Base-by-base conservation (phyloP, 2,113 vertebrate genomes). In the Forbesichthys agassizii region DNA sequence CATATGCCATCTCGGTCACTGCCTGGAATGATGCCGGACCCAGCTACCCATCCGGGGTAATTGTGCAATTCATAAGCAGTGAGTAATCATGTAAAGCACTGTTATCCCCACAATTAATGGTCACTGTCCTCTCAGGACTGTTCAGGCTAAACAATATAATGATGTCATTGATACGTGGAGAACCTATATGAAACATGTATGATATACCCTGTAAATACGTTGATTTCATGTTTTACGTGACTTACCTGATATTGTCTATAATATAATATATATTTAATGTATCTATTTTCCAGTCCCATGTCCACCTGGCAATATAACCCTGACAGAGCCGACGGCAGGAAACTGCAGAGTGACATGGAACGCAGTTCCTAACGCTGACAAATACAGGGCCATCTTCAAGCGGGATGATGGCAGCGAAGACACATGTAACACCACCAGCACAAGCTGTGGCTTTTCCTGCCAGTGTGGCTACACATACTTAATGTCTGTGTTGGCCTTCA, bases 391-490 rank as follows among this genome's bases (percentile, higher is more conserved):
- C 62, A 94, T 94, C 78, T 92, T 98, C 76, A 95, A 95, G 83
- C 93, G 90, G 1, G 90, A 91, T 1, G 94, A 95, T 3, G 94
- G 95, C 3, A 75, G 86, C 3, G 94, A 96, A 80, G 88, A 89
- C 11, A 88, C 77, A 66, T 97, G 95, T 85, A 96, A 96, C 76
- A 96, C 95, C 18, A 95, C 92, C 9, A 33, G 66, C 70, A 92
- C 85, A 58, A 90, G 69, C 48, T 98, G 95, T 81, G 77, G 72
- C 76, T 98, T 92, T 80, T 80, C 77, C 60, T 96, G 95, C 0
- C 76, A 88, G 48, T 99, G 97, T 33, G 96, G 97, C 58, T 95
- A 95, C 90, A 95, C 93, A 0, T 97, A 95, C 64, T 93, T 96
- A 73, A 87, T 96, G 69, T 95, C 90, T 60, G 93, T 96, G 72